A percentile compares a stretch with the other conserved stretches of the same genome.
Evolutionary conservation across 2,113 vertebrate genomes (phyloP).

Genomic region (Calypte anna): DNA sequence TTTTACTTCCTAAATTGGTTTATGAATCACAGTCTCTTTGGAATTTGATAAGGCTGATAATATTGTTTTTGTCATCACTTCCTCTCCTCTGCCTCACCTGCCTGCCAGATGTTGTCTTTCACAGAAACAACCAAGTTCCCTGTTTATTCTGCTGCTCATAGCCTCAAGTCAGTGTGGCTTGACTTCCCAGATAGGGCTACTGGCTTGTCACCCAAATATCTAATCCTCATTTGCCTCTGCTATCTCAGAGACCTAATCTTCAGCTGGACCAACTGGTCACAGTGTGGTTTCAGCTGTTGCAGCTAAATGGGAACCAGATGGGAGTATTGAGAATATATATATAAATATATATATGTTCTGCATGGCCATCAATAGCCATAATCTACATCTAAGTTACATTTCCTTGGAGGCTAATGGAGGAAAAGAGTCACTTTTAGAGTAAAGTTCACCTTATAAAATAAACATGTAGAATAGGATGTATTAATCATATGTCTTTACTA

Average conservation of each 20-base stretch:
- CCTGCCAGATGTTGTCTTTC: not conserved
- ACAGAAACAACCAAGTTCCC: not conserved
- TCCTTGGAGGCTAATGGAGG: not conserved
- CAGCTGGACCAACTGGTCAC: not conserved
- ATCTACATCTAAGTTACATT: not conserved
- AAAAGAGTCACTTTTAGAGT: not conserved
- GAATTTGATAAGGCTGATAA: not conserved
- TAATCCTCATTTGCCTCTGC: not conserved
- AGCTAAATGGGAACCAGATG: not conserved
- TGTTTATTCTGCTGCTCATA: not conserved
- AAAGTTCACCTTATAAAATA: not conserved
- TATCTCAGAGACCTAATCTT: not conserved
- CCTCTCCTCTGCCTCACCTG: not conserved
- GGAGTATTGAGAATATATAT: accelerated
- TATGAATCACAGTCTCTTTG: not conserved
- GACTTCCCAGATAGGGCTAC: not conserved
- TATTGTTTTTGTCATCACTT: not conserved
- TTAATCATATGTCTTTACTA: not conserved
- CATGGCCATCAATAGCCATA: not conserved
- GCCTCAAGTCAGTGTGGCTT: not conserved
- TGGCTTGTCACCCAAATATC: not conserved
- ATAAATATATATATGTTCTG: accelerated
- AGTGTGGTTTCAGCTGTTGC: not conserved
- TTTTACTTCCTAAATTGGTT: not conserved
- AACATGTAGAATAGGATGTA: not conserved